A percentile compares a stretch with the other conserved stretches of the same genome.
Conservation (phyloP, 2,888 invertebrate species). For the Mylabris sibirica region DNA sequence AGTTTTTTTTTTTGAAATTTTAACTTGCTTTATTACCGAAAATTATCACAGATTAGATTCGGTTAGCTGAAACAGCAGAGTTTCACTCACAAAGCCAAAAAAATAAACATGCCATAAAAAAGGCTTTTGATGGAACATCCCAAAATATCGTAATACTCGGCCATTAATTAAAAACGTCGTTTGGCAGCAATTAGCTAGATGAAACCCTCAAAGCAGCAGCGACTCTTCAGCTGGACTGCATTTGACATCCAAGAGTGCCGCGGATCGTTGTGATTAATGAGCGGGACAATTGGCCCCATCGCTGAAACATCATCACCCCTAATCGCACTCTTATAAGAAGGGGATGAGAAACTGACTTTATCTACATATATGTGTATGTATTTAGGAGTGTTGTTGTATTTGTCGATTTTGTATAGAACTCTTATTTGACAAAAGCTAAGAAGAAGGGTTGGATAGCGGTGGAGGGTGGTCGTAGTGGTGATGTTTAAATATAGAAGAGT, state of each 20-base stretch:
- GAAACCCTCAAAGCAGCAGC: conserved; percentile 61
- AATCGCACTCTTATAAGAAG: conserved; percentile 17
- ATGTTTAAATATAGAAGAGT: not conserved
- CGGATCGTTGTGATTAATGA: conserved; percentile 61
- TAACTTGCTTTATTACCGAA: too few species aligned
- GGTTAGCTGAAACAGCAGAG: too few species aligned
- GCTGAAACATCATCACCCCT: conserved; percentile 39
- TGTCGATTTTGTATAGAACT: not conserved
- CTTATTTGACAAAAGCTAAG: conserved; percentile 45
- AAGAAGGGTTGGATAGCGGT: conserved; percentile 52
- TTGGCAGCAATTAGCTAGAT: conserved; percentile 62
- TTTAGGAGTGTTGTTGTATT: not conserved
- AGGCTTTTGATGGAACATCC: conserved; percentile 47
- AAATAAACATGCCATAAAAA: conserved; percentile 37
- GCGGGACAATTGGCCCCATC: conserved; percentile 60
- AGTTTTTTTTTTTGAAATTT: too few species aligned
- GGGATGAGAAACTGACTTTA: not conserved
- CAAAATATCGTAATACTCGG: conserved; percentile 56
- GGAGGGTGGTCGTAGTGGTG: not conserved
- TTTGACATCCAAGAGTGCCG: conserved; percentile 62
- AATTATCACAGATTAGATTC: too few species aligned
- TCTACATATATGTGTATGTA: not conserved
- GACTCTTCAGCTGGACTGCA: conserved; percentile 60
- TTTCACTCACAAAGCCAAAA: too few species aligned
- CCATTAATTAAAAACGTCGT: conserved; percentile 62